Conservation (phyloP, 2,888 invertebrate species). For the Sarcophaga rosellei region DNA sequence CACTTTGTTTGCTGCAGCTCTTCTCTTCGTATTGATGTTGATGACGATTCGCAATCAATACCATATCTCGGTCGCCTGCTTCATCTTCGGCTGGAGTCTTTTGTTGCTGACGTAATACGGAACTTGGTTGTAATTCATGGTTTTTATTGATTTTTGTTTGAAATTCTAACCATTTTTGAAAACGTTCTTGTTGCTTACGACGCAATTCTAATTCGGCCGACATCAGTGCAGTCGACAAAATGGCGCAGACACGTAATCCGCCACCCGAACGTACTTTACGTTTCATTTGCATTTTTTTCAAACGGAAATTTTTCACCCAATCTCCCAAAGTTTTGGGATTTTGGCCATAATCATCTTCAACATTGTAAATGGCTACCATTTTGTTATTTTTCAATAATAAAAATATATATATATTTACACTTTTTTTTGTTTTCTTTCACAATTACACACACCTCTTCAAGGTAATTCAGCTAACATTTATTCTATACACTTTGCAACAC, state of each 20-base stretch:
- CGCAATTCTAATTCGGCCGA: conserved; percentile 83
- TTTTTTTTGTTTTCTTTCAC: conserved; percentile 35
- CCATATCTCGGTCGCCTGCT: conserved; percentile 8
- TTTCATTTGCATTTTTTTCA: conserved; percentile 82
- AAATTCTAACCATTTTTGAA: conserved; percentile 82
- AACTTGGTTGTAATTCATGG: conserved; percentile 56
- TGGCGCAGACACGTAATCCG: conserved; percentile 83
- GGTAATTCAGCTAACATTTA: conserved; percentile 34
- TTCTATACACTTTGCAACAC: conserved; percentile 33
- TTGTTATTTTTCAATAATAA: conserved; percentile 44
- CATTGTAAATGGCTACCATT: conserved; percentile 65
- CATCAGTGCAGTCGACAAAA: conserved; percentile 82
- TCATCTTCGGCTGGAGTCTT: conserved; percentile 19
- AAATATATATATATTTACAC: conserved; percentile 12
- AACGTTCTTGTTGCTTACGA: conserved; percentile 83
- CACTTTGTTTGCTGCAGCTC: conserved; percentile 73
- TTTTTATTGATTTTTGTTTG: conserved; percentile 77
- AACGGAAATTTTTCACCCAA: conserved; percentile 84
- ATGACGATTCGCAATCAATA: conserved; percentile 35
- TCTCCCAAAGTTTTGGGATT: conserved; percentile 78
- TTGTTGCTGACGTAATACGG: conserved; percentile 45
- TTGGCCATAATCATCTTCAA: conserved; percentile 70
- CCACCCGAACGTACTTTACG: conserved; percentile 82
- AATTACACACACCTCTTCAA: conserved; percentile 53
- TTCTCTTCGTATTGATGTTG: conserved; percentile 54